Evolutionary conservation across 2,888 invertebrate genomes (phyloP).

Genomic region (Lomographa bimaculata): DNA sequence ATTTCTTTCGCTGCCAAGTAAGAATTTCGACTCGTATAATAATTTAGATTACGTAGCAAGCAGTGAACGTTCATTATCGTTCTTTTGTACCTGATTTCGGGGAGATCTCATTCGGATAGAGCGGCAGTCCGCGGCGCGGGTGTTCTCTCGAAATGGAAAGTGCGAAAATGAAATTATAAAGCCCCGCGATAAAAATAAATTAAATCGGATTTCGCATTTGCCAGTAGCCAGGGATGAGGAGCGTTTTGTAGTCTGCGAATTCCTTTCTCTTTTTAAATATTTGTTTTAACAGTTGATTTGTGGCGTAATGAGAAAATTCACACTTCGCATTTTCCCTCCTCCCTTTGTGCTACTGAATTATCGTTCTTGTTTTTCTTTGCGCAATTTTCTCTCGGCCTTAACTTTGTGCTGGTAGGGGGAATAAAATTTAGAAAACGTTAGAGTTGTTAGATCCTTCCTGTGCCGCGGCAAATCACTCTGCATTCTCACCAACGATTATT

Average conservation of each 20-base stretch:
- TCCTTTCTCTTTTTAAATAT: slow-evolving; percentile 79
- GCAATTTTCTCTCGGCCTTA: slow-evolving; percentile 30
- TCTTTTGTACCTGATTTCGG: slow-evolving; percentile 83
- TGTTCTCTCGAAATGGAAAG: slow-evolving; percentile 81
- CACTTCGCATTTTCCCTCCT: slow-evolving; percentile 64
- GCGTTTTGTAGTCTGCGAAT: slow-evolving; percentile 77
- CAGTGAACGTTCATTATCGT: slow-evolving; percentile 84
- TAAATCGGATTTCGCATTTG: slow-evolving; percentile 82
- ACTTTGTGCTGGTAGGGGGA: slow-evolving; percentile 17
- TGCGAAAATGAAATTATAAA: slow-evolving; percentile 85
- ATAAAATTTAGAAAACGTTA: slow-evolving; percentile 30
- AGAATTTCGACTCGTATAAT: slow-evolving; percentile 82
- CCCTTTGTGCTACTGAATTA: slow-evolving; percentile 53
- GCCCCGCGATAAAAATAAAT: slow-evolving; percentile 83
- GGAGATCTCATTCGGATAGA: slow-evolving; percentile 83
- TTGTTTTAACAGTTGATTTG: slow-evolving; percentile 82
- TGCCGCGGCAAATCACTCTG: slow-evolving; percentile 70
- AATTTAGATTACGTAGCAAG: slow-evolving; percentile 83
- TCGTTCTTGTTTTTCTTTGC: slow-evolving; percentile 41
- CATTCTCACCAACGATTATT: slow-evolving; percentile 82
- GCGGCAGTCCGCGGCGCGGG: slow-evolving; percentile 77
- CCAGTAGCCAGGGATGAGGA: slow-evolving; percentile 78
- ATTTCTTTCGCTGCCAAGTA: slow-evolving; percentile 80
- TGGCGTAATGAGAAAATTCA: slow-evolving; percentile 79
- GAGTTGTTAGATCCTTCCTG: slow-evolving; percentile 39